phyloP scores from a whole-genome alignment of 2,797 vertebrate species.

The Aplochiton taeniatus region DNA sequence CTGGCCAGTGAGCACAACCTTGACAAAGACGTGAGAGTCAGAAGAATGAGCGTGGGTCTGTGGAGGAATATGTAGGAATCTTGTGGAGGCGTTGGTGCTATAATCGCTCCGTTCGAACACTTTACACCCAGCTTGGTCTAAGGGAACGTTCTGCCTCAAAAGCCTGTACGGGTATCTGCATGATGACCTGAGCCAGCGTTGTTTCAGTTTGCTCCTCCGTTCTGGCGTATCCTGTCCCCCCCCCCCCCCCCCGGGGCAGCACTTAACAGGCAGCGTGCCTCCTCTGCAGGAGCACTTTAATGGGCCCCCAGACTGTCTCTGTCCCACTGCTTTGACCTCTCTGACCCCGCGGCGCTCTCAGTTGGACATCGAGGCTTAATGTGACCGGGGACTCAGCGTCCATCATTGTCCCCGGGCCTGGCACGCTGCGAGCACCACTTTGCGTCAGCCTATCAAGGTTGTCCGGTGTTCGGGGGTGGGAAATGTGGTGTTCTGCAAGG shows the following conservation, averaged over 20 bases:
- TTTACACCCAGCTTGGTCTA: slow-evolving; percentile 16
- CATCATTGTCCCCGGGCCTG: slow-evolving; percentile 49
- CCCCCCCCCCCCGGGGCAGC: slow-evolving; percentile 21
- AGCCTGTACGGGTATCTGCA: slow-evolving; percentile 18
- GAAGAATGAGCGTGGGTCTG: slow-evolving; percentile 22
- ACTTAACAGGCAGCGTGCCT: slow-evolving; percentile 47
- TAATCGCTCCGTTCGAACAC: not conserved
- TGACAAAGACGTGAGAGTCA: slow-evolving; percentile 54
- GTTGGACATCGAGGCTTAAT: slow-evolving; percentile 36
- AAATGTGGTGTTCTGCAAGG: no score
- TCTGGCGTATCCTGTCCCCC: not conserved
- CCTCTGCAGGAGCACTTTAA: slow-evolving; percentile 62
- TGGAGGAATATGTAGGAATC: slow-evolving; percentile 26
- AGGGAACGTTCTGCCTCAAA: slow-evolving; percentile 20
- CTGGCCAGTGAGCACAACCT: slow-evolving; percentile 29
- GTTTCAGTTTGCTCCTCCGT: slow-evolving; percentile 1
- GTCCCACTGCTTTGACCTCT: slow-evolving; percentile 68
- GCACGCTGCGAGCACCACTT: slow-evolving; percentile 31
- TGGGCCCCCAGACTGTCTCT: slow-evolving; percentile 65
- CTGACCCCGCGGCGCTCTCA: slow-evolving; percentile 47
- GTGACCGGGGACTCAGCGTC: slow-evolving; percentile 41
- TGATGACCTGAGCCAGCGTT: not conserved
- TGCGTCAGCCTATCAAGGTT: not conserved
- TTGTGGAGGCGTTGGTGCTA: not conserved
- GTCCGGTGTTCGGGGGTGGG: no score